Base-by-base conservation (phyloP, 2,113 vertebrate species). In the Lates calcarifer region DNA sequence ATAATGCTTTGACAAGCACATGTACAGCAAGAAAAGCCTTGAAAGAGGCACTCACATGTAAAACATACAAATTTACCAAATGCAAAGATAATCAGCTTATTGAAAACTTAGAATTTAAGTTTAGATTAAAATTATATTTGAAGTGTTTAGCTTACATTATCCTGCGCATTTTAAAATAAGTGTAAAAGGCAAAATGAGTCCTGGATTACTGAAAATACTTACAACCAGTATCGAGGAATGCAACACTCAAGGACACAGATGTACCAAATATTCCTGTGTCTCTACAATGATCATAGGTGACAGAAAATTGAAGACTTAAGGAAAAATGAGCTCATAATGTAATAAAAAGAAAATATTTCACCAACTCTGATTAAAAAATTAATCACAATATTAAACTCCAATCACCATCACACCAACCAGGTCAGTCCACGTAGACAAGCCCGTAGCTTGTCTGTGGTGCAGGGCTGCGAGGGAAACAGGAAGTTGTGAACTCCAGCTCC, bases 401-500 rank as follows among this genome's bases (percentile, higher is more conserved):
- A 43, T 75, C 28, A 61, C 33, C 0, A 31, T 66, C 24, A 4
- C 20, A 5, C 22, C 17, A 41, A 26, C 26, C 41, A 10, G 29
- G 49, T 93, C 74, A 86, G 83, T 93, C 91, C 26, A 90, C 35
- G 58, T 70, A 74, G 66, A 92, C 77, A 26, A 91, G 80, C 71
- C 73, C 70, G 4, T 49, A 76, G 79, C 79, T 84, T 79, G 85
- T 89, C 55, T 81, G 74, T n/a, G 88, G 81, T 1, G 58, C n/a
- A 2, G 85, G 69, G 62, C 82, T 84, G 43, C 82, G 69, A 61
- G 91, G 86, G 79, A 90, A 93, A 83, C 93, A 93, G 79, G 91
- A 91, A 31, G 78, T 76, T 1, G 81, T 76, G 11, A 91, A 88
- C 81, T 94, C 93, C 3, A 93, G 77, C 72, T 94, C 94, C 87